Conservation (phyloP, 2,113 vertebrate genomes). For the Edolisoma coerulescens region DNA sequence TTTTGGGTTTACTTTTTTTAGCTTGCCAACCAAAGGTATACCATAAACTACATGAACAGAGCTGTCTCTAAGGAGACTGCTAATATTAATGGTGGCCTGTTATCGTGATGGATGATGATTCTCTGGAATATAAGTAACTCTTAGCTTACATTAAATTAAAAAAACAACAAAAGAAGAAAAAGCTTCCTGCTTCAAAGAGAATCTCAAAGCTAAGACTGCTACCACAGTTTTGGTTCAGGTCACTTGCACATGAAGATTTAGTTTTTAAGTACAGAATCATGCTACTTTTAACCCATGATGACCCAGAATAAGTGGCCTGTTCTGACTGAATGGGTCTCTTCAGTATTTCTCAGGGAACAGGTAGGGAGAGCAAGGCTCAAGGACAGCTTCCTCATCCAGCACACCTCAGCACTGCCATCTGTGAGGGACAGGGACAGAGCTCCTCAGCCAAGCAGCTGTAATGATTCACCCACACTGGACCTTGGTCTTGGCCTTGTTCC, state of each 20-base stretch:
- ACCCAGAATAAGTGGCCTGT: background rate
- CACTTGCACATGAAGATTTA: background rate
- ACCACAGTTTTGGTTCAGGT: background rate
- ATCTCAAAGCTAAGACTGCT: background rate
- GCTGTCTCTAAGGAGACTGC: background rate
- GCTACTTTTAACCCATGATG: background rate
- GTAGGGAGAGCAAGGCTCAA: rapidly evolving
- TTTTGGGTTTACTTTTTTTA: background rate
- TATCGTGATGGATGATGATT: background rate
- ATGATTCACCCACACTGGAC: background rate
- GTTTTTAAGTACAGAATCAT: background rate
- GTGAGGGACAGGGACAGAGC: background rate
- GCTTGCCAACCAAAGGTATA: background rate
- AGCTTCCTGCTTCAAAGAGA: background rate
- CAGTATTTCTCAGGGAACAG: rapidly evolving
- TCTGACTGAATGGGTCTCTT: background rate
- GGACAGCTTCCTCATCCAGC: background rate
- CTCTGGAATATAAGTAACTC: background rate
- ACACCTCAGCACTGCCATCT: background rate
- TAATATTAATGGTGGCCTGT: background rate
- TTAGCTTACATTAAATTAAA: background rate
- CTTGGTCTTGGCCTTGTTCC: background rate
- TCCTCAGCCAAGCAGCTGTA: background rate
- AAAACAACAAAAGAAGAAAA: background rate
- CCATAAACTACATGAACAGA: background rate